A percentile compares a stretch with the other conserved stretches of the same genome.
These are phyloP conservation scores for Halotydeus destructor DNA, from an alignment of 1,140 invertebrate genomes.

Conservation along the genomic window DNA sequence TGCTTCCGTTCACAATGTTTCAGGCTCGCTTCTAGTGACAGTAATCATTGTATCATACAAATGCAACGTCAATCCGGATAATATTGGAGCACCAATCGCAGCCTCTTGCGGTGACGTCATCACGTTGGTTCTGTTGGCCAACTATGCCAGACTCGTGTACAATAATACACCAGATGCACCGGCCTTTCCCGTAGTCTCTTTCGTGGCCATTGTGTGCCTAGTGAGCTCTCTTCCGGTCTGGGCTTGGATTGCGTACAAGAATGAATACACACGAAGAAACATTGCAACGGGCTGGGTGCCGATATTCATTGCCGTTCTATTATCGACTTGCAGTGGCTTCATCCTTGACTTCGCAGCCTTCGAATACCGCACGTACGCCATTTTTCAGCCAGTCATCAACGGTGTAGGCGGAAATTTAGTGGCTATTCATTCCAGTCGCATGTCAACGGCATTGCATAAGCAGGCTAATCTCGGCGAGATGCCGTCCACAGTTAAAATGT, in stretches of 20 bases:
- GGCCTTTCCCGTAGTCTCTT: no score
- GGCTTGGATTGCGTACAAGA: slow-evolving; percentile 48
- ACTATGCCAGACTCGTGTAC: slow-evolving; percentile 21
- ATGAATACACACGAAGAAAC: slow-evolving; percentile 49
- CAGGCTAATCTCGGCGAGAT: no score
- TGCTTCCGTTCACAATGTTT: no score
- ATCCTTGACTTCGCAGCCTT: slow-evolving; percentile 22
- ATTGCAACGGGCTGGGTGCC: slow-evolving; percentile 38
- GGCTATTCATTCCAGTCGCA: slow-evolving; percentile 68
- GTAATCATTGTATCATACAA: slow-evolving; percentile 49
- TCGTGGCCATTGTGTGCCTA: no score
- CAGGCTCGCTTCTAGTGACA: slow-evolving; percentile 58
- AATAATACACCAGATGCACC: no score
- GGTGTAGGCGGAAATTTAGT: slow-evolving; percentile 36
- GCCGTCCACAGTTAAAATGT: no score
- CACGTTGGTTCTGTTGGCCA: slow-evolving; percentile 27
- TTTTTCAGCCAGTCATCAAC: slow-evolving; percentile 30
- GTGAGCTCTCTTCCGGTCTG: no score
- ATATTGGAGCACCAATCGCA: slow-evolving; percentile 37
- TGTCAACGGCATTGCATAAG: slow-evolving; percentile 67
- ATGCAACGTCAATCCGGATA: slow-evolving; percentile 27
- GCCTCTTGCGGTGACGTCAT: slow-evolving; percentile 33
- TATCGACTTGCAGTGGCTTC: slow-evolving; percentile 16
- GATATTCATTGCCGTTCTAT: slow-evolving; percentile 1
- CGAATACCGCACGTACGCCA: slow-evolving; percentile 23